Conservation (phyloP, 2,888 invertebrate species). For the Odontomyia ornata region DNA sequence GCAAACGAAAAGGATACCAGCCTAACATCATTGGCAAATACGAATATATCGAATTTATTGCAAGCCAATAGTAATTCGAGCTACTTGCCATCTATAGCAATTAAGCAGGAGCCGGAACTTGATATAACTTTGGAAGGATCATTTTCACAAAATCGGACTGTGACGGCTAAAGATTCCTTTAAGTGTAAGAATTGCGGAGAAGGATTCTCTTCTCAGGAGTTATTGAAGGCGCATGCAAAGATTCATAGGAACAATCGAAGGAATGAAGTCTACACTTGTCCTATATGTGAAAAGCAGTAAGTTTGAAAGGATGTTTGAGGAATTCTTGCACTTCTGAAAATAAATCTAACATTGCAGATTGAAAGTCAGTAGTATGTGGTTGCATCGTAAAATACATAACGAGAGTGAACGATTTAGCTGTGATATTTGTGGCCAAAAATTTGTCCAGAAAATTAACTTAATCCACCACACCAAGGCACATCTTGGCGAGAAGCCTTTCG, state of each 20-base stretch:
- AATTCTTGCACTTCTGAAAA: background rate
- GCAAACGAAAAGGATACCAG: conserved; percentile 48
- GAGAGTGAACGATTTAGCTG: conserved; percentile 64
- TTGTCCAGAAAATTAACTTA: conserved; percentile 64
- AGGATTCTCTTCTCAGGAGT: background rate
- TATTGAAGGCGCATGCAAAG: conserved; percentile 61
- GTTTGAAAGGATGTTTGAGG: conserved; percentile 39
- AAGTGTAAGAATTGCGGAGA: conserved; percentile 56
- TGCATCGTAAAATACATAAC: conserved; percentile 64
- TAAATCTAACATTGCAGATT: conserved; percentile 55
- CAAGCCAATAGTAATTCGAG: background rate
- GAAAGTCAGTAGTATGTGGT: conserved; percentile 63
- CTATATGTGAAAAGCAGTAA: conserved; percentile 64
- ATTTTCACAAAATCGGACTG: background rate
- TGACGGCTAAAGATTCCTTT: background rate
- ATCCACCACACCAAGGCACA: conserved; percentile 63
- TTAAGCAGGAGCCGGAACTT: background rate
- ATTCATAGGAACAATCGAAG: conserved; percentile 60
- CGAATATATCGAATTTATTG: background rate
- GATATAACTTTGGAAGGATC: background rate
- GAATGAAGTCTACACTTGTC: conserved; percentile 62
- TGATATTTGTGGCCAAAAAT: conserved; percentile 64
- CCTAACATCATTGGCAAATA: background rate
- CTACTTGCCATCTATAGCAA: background rate
- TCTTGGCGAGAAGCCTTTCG: conserved; percentile 62